Conservation (phyloP, 2,113 vertebrate species). For the Triplophysa tibetana region DNA sequence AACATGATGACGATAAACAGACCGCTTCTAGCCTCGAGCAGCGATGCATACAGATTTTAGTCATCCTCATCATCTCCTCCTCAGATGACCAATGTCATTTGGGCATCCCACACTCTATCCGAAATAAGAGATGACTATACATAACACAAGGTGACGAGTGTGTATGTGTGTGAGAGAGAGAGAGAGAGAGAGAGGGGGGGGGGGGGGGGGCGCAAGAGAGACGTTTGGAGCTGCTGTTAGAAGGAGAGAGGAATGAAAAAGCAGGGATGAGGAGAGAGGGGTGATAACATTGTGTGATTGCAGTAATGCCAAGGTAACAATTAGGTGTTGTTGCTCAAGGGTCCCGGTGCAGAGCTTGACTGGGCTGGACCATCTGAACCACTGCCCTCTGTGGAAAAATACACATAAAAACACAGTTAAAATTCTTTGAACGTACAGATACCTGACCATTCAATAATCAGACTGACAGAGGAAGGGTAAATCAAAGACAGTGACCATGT, state of each 20-base stretch:
- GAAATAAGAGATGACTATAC: background rate
- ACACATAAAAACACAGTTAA: slow-evolving; percentile 18
- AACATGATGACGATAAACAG: background rate
- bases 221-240: slow-evolving; percentile 55
- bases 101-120: slow-evolving; percentile 5
- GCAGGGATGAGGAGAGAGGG: slow-evolving; percentile 57
- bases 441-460: background rate
- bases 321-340: slow-evolving; percentile 82
- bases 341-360: slow-evolving; percentile 76
- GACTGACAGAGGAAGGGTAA: background rate
- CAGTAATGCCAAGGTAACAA: slow-evolving; percentile 54
- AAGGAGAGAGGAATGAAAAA: slow-evolving; percentile 61
- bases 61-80: slow-evolving; percentile 28
- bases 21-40: background rate
- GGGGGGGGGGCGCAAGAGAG: slow-evolving; percentile 5
- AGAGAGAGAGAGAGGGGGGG: background rate
- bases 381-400: slow-evolving; percentile 70
- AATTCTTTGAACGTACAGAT: background rate
- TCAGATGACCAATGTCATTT: background rate
- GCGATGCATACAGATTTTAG: slow-evolving; percentile 5
- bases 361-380: slow-evolving; percentile 78
- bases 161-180: slow-evolving; percentile 11
- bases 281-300: slow-evolving; percentile 43
- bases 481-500: background rate
- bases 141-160: slow-evolving; percentile 23